Evolutionary conservation across 2,797 vertebrate genomes (phyloP), one percentile per base, ranked within the genome.

Genomic region (Tinamus major): DNA sequence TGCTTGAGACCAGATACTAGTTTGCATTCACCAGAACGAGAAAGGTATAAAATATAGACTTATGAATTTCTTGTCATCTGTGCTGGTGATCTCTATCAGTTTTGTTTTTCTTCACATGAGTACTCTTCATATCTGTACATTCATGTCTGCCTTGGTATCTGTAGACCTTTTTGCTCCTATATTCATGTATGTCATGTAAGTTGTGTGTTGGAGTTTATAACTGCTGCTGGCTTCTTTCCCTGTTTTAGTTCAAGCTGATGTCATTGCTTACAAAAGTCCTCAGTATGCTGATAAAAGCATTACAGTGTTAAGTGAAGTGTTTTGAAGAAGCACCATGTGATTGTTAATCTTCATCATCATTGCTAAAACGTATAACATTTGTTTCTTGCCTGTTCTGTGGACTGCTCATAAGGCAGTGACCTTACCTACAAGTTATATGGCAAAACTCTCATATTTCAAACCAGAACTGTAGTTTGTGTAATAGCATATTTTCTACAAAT

Each of bases 1-100:
- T 99, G 99, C 98, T 98, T 99, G 98, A 99, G 99, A 98, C 99
- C 99, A 97, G 99, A 99, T 97, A 97, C 97, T 98, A 98, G 98
- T 98, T 99, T 99, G 98, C 98, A 98, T 98, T 99, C 98, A 98
- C 97, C 98, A 97, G 99, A 99, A 98, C 98, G 98, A 99, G 98
- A 99, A 98, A 99, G 99, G 99, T 99, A 99, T 98, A 97, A 97
- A 97, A 96, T 96, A 97, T 97, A 98, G 97, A 98, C 97, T 98
- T 98, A 95, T 94, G 86, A 95, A 98, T 98, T 97, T 98, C 94
- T 97, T 98, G 69, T 97, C 97, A 97, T 98, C 94, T 98, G 97
- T 98, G 96, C 90, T 97, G 92, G 96, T 98, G 97, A 87, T 96
- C 95, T 95, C 91, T 93, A 86, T 92, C 51, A 87, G 37, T 88